A percentile compares a stretch with the other conserved stretches of the same genome.
phyloP scores from a whole-genome alignment of 2,113 vertebrate species.

The Chaetodon auriga region DNA sequence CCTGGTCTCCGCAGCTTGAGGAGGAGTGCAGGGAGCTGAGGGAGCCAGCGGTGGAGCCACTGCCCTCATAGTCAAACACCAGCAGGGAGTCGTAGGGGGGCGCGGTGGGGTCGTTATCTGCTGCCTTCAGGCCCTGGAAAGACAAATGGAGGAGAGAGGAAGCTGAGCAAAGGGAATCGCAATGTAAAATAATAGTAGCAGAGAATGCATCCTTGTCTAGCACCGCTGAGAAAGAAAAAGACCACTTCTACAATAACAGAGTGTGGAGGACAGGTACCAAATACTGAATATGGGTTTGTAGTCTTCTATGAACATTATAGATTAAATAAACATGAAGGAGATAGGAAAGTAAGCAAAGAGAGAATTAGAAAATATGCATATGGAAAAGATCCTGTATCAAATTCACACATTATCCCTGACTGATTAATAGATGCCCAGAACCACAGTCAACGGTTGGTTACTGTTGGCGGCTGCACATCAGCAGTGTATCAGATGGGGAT shows the following conservation, averaged over 20 bases:
- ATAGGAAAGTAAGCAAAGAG: background rate
- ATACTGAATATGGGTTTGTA: background rate
- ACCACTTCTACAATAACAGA: background rate
- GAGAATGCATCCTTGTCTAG: background rate
- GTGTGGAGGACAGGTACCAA: background rate
- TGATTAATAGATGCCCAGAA: too few relatives aligned
- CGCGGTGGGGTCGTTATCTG: conserved; percentile 96
- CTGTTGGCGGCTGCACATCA: background rate
- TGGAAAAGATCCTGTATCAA: too few relatives aligned
- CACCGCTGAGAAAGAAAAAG: background rate
- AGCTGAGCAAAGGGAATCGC: background rate
- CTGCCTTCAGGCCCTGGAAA: conserved; percentile 94
- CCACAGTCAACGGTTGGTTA: background rate
- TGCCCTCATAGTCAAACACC: conserved; percentile 98
- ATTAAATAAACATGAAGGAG: background rate
- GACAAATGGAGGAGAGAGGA: background rate
- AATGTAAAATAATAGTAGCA: background rate
- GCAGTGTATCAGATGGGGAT: background rate
- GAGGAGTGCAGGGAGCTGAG: conserved; percentile 97
- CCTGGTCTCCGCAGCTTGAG: conserved; percentile 95
- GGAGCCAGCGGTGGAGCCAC: conserved; percentile 95
- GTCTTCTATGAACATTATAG: background rate
- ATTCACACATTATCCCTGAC: too few relatives aligned
- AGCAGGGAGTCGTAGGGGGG: conserved; percentile 96
- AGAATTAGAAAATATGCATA: background rate